Base-by-base conservation (phyloP, 2,113 vertebrate species). In the Piaya cayana region DNA sequence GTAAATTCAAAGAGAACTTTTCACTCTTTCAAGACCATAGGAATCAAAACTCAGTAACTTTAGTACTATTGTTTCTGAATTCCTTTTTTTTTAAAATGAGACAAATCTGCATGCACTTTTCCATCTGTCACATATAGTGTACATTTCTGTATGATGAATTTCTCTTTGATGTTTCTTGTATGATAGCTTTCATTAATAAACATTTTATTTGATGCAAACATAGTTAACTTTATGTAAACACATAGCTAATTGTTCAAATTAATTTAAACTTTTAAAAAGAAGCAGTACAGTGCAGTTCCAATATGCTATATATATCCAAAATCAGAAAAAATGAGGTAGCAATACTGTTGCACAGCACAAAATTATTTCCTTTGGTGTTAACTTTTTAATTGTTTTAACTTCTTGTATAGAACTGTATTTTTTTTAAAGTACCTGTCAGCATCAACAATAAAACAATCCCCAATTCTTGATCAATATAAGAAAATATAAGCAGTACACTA, bases 101-200 rank as follows among this genome's bases (percentile, higher is more conserved):
- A 95, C 95, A 96, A 93, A 92, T 98, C 97, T 98, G 98, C 98
- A 98, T 98, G 98, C 97, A 97, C 96, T 96, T 97, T 97, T 97
- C 92, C 97, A 98, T 96, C 97, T 97, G 96, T 97, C 97, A 96
- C 96, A 90, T 96, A 97, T 97, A 98, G 96, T 98, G 97, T 98
- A 97, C 97, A 97, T 96, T 97, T 98, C 97, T 98, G 98, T 98
- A 98, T 97, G 97, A 98, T 95, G 97, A 97, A 97, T 97, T 97
- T 97, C 93, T 96, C 98, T 97, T 98, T 97, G 98, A 97, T 98
- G 98, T 98, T 98, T 97, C 97, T 96, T 98, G 98, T 98, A 98
- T 96, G 97, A 97, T 97, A 98, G 96, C 97, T 98, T 98, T 98
- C 98, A 98, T 97, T 95, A 98, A 98, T 98, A 98, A 98, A 98